Evolutionary conservation across 1,140 invertebrate genomes (phyloP).

Genomic region (Aphidius ervi): DNA sequence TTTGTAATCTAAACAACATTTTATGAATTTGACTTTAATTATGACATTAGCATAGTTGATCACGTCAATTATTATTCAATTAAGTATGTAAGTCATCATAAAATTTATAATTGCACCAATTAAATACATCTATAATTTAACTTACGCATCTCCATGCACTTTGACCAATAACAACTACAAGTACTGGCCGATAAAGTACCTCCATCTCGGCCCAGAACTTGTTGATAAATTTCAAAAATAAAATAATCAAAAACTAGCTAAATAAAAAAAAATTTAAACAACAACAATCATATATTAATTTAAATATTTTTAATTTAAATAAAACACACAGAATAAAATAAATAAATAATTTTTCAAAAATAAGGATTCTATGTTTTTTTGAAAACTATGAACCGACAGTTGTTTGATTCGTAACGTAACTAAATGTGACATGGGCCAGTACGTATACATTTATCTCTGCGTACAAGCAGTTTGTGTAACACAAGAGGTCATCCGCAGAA

Average conservation of each 20-base stretch:
- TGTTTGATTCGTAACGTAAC: constrained; percentile 38
- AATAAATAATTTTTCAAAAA: not conserved
- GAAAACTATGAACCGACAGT: constrained; percentile 18
- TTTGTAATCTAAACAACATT: too few species aligned
- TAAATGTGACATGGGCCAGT: constrained; percentile 36
- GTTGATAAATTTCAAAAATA: not conserved
- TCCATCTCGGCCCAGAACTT: constrained; percentile 27
- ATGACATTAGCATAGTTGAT: not conserved
- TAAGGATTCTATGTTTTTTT: not conserved
- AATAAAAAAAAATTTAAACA: not conserved
- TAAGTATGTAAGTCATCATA: too few species aligned
- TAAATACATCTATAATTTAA: constrained; percentile 11
- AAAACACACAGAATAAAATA: too few species aligned
- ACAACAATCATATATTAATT: not conserved
- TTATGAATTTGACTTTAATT: too few species aligned
- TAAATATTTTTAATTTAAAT: too few species aligned
- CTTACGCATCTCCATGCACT: constrained; percentile 33
- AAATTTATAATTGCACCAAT: constrained; percentile 4
- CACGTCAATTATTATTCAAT: constrained; percentile 1
- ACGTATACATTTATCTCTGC: constrained; percentile 46
- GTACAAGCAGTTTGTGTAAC: constrained; percentile 38
- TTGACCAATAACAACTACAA: constrained; percentile 28
- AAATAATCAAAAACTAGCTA: too few species aligned
- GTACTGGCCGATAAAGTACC: constrained; percentile 34
- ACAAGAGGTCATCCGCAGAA: constrained; percentile 42